phyloP scores from a whole-genome alignment of 2,113 vertebrate genomes.

The Coptodon bakossiorum region DNA sequence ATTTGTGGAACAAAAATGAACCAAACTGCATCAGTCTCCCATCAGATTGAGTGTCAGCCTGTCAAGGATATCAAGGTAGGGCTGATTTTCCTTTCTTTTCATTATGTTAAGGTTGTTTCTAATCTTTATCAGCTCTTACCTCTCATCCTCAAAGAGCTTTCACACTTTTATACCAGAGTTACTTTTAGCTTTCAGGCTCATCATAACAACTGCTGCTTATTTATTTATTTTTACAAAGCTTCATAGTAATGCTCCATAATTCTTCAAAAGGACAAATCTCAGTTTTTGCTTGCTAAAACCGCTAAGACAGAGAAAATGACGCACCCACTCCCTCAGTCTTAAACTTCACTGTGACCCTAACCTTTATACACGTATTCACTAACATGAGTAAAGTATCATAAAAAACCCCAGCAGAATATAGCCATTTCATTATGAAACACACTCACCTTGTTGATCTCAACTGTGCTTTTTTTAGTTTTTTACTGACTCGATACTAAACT shows the following conservation, averaged over 20 bases:
- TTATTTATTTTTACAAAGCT: neutral
- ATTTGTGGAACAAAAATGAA: conserved; percentile 35
- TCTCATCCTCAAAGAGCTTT: neutral
- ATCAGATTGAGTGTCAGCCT: conserved; percentile 58
- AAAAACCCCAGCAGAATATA: neutral
- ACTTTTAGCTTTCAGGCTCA: neutral
- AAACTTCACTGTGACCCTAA: neutral
- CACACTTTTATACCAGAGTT: neutral
- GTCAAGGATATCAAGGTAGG: conserved; percentile 50
- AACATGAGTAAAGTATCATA: neutral
- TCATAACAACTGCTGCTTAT: neutral
- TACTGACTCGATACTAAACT: neutral
- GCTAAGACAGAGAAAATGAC: neutral
- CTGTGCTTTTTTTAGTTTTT: neutral
- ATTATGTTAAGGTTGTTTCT: neutral
- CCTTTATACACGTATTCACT: neutral
- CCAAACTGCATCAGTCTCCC: conserved; percentile 57
- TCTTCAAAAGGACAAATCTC: neutral
- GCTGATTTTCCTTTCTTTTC: neutral
- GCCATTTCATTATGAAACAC: neutral
- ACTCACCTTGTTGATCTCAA: neutral
- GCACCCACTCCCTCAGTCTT: neutral
- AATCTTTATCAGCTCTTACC: neutral
- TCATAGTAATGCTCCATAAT: neutral
- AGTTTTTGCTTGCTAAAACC: neutral